Evolutionary conservation across 2,888 invertebrate species (phyloP).

Genomic region (Tipula helvola): DNA sequence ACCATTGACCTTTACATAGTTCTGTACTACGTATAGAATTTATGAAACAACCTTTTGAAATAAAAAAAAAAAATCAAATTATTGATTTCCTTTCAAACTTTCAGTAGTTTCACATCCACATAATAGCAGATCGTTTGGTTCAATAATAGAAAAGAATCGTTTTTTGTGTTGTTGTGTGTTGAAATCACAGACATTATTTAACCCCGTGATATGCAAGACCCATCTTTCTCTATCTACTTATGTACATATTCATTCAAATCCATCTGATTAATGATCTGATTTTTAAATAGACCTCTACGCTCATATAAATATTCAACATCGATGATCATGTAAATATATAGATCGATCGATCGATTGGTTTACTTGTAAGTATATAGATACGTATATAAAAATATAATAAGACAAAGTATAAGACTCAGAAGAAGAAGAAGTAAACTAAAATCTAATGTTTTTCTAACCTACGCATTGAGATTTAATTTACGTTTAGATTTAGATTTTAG

Average conservation of each 20-base stretch:
- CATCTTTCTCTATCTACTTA: background rate
- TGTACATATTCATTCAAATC: background rate
- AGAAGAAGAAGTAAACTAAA: background rate
- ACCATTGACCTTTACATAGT: background rate
- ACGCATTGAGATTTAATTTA: background rate
- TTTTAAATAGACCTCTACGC: background rate
- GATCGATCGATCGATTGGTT: background rate
- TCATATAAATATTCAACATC: background rate
- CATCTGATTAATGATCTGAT: background rate
- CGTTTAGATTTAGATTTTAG: background rate
- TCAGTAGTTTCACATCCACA: background rate
- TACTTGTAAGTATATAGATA: background rate
- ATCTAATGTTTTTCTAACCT: background rate
- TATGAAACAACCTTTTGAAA: background rate
- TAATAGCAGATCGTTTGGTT: background rate
- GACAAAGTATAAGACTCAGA: background rate
- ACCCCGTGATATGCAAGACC: background rate
- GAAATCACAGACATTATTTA: background rate
- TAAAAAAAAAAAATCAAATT: background rate
- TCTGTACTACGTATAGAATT: background rate
- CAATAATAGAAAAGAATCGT: background rate
- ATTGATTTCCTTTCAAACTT: background rate
- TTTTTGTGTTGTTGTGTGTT: background rate
- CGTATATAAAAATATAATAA: background rate
- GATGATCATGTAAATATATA: background rate